phyloP scores from a whole-genome alignment of 1,140 invertebrate species.

The Nomia melanderi region DNA sequence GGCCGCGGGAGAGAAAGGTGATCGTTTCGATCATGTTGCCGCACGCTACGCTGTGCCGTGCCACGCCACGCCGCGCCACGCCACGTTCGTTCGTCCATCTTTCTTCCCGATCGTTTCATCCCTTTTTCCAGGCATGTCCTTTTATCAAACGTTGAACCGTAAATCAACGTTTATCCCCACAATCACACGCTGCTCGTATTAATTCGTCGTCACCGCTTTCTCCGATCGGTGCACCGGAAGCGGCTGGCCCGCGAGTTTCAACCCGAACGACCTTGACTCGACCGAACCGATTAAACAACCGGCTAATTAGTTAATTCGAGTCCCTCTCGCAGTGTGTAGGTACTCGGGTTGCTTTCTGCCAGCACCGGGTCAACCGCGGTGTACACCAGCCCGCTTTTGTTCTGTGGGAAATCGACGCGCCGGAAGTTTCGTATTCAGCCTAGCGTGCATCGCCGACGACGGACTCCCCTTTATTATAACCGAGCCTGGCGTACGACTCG shows the following conservation, averaged over 20 bases:
- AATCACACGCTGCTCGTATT: constrained; percentile 35
- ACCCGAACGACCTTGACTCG: constrained; percentile 34
- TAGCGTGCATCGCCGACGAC: constrained; percentile 9
- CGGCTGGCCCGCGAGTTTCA: not conserved
- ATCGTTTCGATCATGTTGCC: too few species aligned
- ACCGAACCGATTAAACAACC: not conserved
- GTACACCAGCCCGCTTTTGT: not conserved
- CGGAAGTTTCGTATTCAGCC: constrained; percentile 30
- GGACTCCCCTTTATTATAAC: constrained; percentile 21
- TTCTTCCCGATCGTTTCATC: too few species aligned
- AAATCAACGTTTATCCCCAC: constrained; percentile 42
- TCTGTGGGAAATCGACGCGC: constrained; percentile 28
- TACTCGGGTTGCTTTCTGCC: too few species aligned
- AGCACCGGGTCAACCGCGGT: not conserved
- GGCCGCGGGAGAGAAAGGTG: constrained; percentile 26
- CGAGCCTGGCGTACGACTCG: not conserved
- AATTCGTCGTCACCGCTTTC: constrained; percentile 39
- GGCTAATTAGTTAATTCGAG: not conserved
- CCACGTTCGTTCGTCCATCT: too few species aligned
- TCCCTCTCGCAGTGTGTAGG: too few species aligned
- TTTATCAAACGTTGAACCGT: not conserved
- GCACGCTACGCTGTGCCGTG: too few species aligned
- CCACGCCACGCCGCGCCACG: too few species aligned
- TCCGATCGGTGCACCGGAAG: constrained; percentile 12
- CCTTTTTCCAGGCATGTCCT: not conserved